phyloP scores from a whole-genome alignment of 2,888 invertebrate genomes.

The Drosophila affinis region DNA sequence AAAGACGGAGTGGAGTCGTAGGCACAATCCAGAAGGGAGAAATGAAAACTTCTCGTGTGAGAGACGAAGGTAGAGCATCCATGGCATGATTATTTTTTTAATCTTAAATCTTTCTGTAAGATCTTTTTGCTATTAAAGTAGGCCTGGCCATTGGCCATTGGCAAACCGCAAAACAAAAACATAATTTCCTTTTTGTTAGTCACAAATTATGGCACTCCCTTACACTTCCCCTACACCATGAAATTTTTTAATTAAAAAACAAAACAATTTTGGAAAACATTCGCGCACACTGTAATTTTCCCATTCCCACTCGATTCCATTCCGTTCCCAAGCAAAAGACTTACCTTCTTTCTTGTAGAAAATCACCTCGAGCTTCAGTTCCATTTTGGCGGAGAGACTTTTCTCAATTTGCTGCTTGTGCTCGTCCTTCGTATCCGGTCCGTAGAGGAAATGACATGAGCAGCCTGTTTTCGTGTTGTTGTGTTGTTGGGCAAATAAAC shows the following conservation, averaged over 20 bases:
- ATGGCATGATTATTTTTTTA: too few species aligned
- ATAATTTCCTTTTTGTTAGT: constrained; percentile 30
- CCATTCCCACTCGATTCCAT: not conserved
- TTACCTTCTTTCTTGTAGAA: constrained; percentile 98
- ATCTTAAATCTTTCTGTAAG: too few species aligned
- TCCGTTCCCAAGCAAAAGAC: constrained; percentile 66
- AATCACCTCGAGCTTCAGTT: constrained; percentile 96
- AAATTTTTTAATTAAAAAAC: constrained; percentile 43
- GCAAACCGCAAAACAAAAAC: constrained; percentile 19
- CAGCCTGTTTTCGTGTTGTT: constrained; percentile 85
- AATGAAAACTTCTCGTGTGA: too few species aligned
- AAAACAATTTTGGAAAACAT: constrained; percentile 67
- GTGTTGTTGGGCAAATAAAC: constrained; percentile 1
- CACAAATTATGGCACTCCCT: constrained; percentile 1
- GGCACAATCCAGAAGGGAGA: too few species aligned
- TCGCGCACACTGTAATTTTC: constrained; percentile 36
- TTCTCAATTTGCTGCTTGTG: constrained; percentile 95
- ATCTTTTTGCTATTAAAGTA: too few species aligned
- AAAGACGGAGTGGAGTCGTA: too few species aligned
- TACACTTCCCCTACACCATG: not conserved
- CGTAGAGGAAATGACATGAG: constrained; percentile 97
- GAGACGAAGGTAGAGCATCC: too few species aligned
- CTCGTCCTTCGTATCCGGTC: constrained; percentile 94
- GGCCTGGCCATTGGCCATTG: constrained; percentile 1
- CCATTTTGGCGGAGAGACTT: constrained; percentile 94